Evolutionary conservation across 2,113 vertebrate species (phyloP).

Genomic region (Chaenocephalus aceratus): DNA sequence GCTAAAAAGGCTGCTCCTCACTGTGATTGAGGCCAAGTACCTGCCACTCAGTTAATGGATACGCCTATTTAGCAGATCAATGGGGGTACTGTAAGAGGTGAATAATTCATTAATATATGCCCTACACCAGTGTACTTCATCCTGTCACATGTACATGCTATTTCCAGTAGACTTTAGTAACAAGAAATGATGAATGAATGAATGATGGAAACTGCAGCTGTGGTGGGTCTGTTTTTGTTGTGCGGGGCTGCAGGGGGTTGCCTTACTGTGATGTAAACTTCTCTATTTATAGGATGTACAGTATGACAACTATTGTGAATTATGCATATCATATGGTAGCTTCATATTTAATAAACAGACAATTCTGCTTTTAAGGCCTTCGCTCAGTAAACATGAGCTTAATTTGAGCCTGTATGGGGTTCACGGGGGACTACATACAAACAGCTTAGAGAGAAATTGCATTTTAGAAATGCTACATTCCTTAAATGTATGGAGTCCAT

Average conservation of each 20-base stretch:
- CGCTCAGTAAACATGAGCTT: neutral
- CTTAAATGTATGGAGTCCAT: neutral
- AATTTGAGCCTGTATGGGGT: neutral
- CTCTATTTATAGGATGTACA: neutral
- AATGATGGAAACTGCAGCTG: slow-evolving; percentile 8
- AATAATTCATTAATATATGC: slow-evolving; percentile 25
- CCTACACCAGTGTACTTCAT: slow-evolving; percentile 7
- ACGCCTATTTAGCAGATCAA: slow-evolving; percentile 32
- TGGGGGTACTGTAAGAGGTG: neutral
- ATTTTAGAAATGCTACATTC: no score
- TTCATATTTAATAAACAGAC: neutral
- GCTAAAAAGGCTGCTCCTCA: slow-evolving; percentile 23
- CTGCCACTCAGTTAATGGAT: slow-evolving; percentile 19
- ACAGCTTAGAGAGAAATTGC: no score
- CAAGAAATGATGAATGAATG: slow-evolving; percentile 14
- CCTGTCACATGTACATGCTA: slow-evolving; percentile 15
- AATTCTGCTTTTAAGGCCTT: neutral
- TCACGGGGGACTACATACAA: neutral
- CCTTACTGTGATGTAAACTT: neutral
- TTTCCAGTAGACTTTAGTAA: slow-evolving; percentile 6
- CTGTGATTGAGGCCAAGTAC: slow-evolving; percentile 16
- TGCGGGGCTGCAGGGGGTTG: neutral
- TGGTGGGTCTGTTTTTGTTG: slow-evolving; percentile 1
- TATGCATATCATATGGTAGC: no score
- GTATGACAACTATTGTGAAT: neutral